Conservation (phyloP, 1,140 invertebrate genomes). For the Pygmarrhopalites habei region DNA sequence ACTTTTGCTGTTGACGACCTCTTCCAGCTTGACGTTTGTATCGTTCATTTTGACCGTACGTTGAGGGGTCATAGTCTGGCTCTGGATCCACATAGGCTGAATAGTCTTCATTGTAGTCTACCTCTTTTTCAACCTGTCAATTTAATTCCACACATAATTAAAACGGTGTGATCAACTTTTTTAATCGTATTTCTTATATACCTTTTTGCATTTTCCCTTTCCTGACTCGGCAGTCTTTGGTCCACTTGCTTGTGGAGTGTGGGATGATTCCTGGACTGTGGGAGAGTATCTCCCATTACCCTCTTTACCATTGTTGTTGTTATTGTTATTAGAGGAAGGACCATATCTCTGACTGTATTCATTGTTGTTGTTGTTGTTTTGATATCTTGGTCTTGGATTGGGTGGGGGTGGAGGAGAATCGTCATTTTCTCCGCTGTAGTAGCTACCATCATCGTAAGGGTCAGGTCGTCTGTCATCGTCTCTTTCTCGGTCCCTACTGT, state of each 20-base stretch:
- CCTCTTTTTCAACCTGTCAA: slow-evolving; percentile 32
- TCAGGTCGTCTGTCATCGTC: background rate
- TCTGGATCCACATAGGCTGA: slow-evolving; percentile 21
- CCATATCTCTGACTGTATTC: background rate
- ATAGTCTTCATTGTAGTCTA: slow-evolving; percentile 33
- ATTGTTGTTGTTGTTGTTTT: background rate
- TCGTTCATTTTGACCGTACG: slow-evolving; percentile 16
- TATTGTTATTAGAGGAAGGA: too few species aligned
- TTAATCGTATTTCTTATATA: slow-evolving; percentile 6
- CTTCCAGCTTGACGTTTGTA: slow-evolving; percentile 35
- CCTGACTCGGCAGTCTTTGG: slow-evolving; percentile 22
- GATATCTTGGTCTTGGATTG: slow-evolving; percentile 5
- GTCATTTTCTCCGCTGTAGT: slow-evolving; percentile 21
- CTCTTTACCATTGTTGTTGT: too few species aligned
- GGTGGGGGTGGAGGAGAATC: slow-evolving; percentile 12
- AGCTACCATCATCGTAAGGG: slow-evolving; percentile 21
- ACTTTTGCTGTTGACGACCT: background rate
- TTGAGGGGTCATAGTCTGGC: slow-evolving; percentile 33
- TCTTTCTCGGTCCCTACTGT: background rate
- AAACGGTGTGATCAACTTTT: background rate
- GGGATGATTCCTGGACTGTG: slow-evolving; percentile 22
- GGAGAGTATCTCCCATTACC: background rate
- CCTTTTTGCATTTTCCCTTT: slow-evolving; percentile 35
- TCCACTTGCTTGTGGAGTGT: slow-evolving; percentile 7
- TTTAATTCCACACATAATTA: background rate